Evolutionary conservation across 2,888 invertebrate genomes (phyloP).

Genomic region (Athripsodes cinereus): DNA sequence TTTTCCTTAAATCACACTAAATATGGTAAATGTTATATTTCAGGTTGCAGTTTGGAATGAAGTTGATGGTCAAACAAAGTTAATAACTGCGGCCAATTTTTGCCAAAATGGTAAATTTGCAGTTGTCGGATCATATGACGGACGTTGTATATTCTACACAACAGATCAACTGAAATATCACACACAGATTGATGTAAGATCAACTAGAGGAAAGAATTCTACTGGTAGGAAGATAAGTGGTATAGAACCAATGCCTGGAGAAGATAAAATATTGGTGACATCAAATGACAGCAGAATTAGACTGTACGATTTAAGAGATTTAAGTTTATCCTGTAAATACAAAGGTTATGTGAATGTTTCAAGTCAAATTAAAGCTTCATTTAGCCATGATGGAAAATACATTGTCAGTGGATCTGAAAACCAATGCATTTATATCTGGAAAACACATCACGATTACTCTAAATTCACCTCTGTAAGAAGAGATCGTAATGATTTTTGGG

Average conservation of each 20-base stretch:
- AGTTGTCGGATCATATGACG: conserved; percentile 97
- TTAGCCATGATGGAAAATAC: conserved; percentile 96
- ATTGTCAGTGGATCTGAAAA: conserved; percentile 97
- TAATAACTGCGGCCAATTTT: conserved; percentile 96
- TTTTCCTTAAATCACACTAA: no score
- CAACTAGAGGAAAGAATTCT: conserved; percentile 90
- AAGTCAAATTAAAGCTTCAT: conserved; percentile 95
- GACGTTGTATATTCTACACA: conserved; percentile 95
- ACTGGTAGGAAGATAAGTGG: conserved; percentile 95
- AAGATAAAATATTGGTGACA: conserved; percentile 93
- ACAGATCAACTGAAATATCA: conserved; percentile 98
- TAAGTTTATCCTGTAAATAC: conserved; percentile 93
- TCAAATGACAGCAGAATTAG: conserved; percentile 97
- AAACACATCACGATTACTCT: conserved; percentile 92
- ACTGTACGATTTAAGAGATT: conserved; percentile 89
- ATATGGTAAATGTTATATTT: background rate
- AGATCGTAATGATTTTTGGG: conserved; percentile 97
- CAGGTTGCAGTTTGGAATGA: conserved; percentile 96
- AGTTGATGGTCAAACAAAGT: conserved; percentile 84
- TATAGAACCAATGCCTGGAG: conserved; percentile 92
- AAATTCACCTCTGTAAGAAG: conserved; percentile 88
- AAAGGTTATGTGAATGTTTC: conserved; percentile 91
- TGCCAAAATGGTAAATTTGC: conserved; percentile 97
- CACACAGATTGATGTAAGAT: conserved; percentile 94
- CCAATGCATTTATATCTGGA: conserved; percentile 97